phyloP scores from a whole-genome alignment of 2,888 invertebrate genomes.

The Temnothorax ravouxi region DNA sequence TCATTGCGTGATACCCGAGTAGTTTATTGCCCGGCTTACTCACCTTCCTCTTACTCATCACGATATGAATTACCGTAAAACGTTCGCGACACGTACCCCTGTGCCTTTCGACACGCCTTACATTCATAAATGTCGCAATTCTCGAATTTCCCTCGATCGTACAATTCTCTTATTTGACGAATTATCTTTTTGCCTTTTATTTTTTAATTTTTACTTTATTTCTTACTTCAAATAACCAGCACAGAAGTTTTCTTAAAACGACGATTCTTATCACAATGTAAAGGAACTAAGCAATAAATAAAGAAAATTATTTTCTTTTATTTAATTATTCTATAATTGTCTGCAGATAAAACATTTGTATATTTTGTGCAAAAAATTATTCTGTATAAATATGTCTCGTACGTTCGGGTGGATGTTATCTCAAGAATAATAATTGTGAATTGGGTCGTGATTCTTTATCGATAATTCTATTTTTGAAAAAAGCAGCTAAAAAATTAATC shows the following conservation, averaged over 20 bases:
- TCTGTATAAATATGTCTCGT: not conserved
- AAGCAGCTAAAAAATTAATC: not conserved
- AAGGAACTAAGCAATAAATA: not conserved
- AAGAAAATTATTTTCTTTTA: not conserved
- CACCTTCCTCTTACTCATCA: conserved; percentile 68
- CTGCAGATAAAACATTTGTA: not conserved
- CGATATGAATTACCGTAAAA: conserved; percentile 54
- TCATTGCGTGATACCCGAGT: conserved; percentile 63
- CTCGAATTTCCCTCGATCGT: not conserved
- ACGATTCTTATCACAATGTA: not conserved
- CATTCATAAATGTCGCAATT: conserved; percentile 17
- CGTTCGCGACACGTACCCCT: conserved; percentile 12
- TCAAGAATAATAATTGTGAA: not conserved
- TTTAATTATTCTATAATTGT: conserved; percentile 3
- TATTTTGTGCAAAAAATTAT: conserved; percentile 7
- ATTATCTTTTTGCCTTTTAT: not conserved
- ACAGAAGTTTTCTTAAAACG: not conserved
- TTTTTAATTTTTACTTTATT: not conserved
- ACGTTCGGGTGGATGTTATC: not conserved
- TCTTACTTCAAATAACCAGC: not conserved
- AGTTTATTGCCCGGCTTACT: conserved; percentile 55
- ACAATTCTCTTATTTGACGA: not conserved
- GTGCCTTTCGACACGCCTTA: not conserved
- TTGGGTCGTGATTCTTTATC: not conserved
- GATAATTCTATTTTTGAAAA: not conserved